Base-by-base conservation (phyloP, 2,888 invertebrate species). In the Leuctra nigra region DNA sequence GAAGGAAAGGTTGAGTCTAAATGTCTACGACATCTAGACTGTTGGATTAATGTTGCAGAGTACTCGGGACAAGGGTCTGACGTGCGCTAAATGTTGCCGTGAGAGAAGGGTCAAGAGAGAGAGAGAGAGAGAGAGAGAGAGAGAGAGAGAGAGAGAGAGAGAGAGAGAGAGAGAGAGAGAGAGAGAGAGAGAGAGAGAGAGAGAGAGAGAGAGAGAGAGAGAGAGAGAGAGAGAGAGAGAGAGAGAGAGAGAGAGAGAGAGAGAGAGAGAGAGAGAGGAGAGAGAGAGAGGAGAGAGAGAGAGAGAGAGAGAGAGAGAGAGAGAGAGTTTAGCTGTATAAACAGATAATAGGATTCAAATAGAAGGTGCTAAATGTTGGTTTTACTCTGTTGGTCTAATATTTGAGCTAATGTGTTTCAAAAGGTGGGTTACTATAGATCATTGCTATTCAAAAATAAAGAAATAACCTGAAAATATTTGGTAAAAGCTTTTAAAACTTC, bases 1-100 rank as follows among this genome's bases (percentile, higher is more conserved):
- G n/a, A n/a, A n/a, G n/a, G n/a, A n/a, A n/a, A n/a, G n/a, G n/a
- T n/a, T n/a, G n/a, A n/a, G n/a, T n/a, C n/a, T n/a, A n/a, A n/a
- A n/a, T n/a, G n/a, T n/a, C n/a, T n/a, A n/a, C n/a, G n/a, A n/a
- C n/a, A n/a, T n/a, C n/a, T n/a, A n/a, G n/a, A n/a, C n/a, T n/a
- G n/a, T n/a, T n/a, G n/a, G n/a, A n/a, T n/a, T n/a, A n/a, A n/a
- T n/a, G n/a, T n/a, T n/a, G n/a, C n/a, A n/a, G n/a, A n/a, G n/a
- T n/a, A n/a, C n/a, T n/a, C n/a, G n/a, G n/a, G 50, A 50, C 50
- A n/a, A 14, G 50, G 33, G 7, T 18, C 35, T 35, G 18, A 35
- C 33, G 50, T 33, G 50, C 35, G 35, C 50, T 50, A 33, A 35
- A 35, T 50, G 35, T n/a, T 50, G 18, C 50, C 35, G 41, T 41